Conservation (phyloP, 1,140 invertebrate species). For the Odontomachus brunneus region DNA sequence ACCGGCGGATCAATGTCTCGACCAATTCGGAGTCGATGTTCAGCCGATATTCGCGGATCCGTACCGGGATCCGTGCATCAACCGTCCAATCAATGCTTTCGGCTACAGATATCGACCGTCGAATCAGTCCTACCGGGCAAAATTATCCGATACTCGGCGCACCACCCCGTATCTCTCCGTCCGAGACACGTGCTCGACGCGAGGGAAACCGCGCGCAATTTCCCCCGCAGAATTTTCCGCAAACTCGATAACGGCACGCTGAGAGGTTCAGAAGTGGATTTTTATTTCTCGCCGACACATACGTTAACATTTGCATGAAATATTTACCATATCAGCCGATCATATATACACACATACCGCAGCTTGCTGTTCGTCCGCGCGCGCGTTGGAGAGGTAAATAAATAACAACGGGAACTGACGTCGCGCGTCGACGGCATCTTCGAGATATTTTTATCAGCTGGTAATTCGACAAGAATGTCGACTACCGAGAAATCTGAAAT, state of each 20-base stretch:
- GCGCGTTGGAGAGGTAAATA: conserved; percentile 26
- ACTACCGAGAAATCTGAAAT: conserved; percentile 21
- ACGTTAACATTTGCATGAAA: conserved; percentile 40
- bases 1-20: not conserved
- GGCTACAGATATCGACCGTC: too few species aligned
- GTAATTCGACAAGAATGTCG: conserved; percentile 60
- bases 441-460: conserved; percentile 64
- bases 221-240: conserved; percentile 19
- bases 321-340: conserved; percentile 29
- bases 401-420: conserved; percentile 25
- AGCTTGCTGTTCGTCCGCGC: not conserved
- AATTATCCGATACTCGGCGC: not conserved
- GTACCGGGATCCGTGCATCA: too few species aligned
- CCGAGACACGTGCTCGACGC: not conserved
- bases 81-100: too few species aligned
- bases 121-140: not conserved
- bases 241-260: conserved; percentile 14
- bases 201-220: not conserved
- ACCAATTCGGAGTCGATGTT: not conserved
- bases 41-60: not conserved
- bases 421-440: not conserved
- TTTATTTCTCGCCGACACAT: conserved; percentile 32
- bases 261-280: conserved; percentile 44
- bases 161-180: conserved; percentile 5
- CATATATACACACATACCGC: too few species aligned